A percentile compares a stretch with the other conserved stretches of the same genome.
These are phyloP conservation scores for Anguilla obscura DNA, from an alignment of 2,797 vertebrate genomes.

Conservation along the genomic window DNA sequence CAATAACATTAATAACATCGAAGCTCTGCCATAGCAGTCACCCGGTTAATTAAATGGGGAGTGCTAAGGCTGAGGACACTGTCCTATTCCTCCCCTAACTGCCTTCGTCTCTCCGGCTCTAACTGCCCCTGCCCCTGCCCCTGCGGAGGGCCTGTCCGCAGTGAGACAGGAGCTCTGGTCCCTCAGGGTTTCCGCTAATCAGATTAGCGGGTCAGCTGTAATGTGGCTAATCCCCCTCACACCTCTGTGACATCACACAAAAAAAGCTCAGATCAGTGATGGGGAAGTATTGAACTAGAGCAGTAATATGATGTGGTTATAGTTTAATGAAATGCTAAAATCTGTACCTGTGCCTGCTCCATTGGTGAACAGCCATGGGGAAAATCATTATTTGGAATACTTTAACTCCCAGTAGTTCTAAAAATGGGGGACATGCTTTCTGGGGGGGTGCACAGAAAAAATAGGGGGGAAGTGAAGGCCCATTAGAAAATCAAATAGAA, in stretches of 20 bases:
- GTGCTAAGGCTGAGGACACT: no score
- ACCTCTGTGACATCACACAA: background rate
- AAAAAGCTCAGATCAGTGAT: background rate
- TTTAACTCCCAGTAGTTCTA: no score
- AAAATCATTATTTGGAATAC: background rate
- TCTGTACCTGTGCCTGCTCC: background rate
- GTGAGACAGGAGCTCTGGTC: constrained; percentile 44
- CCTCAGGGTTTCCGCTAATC: constrained; percentile 64
- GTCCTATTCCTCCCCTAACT: no score
- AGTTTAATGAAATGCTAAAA: background rate
- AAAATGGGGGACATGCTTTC: no score
- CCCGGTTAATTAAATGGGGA: no score
- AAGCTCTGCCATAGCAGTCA: no score
- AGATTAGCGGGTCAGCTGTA: constrained; percentile 59
- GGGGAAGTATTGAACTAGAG: background rate
- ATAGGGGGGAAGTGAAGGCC: no score
- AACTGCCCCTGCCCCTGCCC: constrained; percentile 35
- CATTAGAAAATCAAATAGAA: no score
- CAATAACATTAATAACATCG: no score
- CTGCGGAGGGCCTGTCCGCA: constrained; percentile 47
- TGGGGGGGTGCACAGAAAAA: no score
- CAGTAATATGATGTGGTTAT: background rate
- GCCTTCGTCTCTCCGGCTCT: background rate
- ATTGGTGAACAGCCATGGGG: background rate
- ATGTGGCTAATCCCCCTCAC: constrained; percentile 52